A percentile compares a stretch with the other conserved stretches of the same genome.
Conservation (phyloP, 2,113 vertebrate genomes). For the Tonatia bakeri region DNA sequence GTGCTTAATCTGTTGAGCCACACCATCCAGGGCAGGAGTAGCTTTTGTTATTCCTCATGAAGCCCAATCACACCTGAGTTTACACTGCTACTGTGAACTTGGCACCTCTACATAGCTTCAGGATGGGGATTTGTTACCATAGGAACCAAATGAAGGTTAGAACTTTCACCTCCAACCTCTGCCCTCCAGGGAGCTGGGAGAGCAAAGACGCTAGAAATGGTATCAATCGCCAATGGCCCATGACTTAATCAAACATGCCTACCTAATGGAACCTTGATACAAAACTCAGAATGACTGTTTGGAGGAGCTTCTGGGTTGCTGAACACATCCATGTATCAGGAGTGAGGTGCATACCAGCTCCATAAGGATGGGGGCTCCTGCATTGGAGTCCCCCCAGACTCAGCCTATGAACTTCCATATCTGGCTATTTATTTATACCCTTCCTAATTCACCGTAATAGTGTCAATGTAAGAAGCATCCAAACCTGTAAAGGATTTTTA, state of each 20-base stretch:
- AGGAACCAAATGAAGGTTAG: too few species aligned
- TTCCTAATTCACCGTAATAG: neutral
- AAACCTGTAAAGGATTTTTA: neutral
- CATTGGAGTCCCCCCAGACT: too few species aligned
- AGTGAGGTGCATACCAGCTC: neutral
- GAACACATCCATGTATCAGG: neutral
- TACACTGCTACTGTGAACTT: neutral
- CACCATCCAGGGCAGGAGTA: neutral
- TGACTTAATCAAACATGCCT: neutral
- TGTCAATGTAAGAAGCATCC: neutral
- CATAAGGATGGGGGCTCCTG: fast-evolving
- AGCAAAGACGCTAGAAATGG: neutral
- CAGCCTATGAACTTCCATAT: neutral
- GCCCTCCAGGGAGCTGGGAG: neutral
- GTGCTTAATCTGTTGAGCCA: too few species aligned
- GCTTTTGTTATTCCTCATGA: neutral
- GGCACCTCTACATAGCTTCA: neutral
- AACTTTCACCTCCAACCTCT: neutral
- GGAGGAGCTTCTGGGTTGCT: neutral
- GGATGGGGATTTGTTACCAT: too few species aligned
- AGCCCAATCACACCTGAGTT: neutral
- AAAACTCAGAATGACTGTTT: neutral
- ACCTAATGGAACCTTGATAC: neutral
- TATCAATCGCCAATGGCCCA: neutral
- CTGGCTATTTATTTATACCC: neutral